phyloP scores from a whole-genome alignment of 1,140 invertebrate species.

The Rhopalosiphum maidis region DNA sequence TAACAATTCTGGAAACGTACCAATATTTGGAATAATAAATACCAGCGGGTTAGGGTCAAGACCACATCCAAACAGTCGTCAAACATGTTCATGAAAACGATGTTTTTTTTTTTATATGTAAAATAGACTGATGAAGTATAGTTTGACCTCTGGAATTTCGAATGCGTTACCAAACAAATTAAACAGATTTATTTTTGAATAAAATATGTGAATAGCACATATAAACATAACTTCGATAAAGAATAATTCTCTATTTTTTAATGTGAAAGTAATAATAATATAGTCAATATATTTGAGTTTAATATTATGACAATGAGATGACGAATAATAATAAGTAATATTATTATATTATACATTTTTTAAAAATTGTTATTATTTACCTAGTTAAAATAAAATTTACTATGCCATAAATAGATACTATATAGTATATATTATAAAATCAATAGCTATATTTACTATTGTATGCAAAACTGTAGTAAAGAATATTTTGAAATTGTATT shows the following conservation, averaged over 20 bases:
- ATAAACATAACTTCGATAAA: background rate
- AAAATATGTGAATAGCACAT: background rate
- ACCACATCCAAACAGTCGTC: slow-evolving; percentile 44
- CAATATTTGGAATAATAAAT: slow-evolving; percentile 47
- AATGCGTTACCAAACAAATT: background rate
- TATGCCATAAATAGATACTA: background rate
- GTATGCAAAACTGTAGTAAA: background rate
- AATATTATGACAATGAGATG: background rate
- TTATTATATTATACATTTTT: background rate
- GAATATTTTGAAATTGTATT: background rate
- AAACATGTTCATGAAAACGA: slow-evolving; percentile 36
- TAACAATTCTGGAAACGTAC: slow-evolving; percentile 40
- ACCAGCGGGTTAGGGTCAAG: slow-evolving; percentile 50
- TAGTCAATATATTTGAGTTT: background rate
- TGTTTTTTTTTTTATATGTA: slow-evolving; percentile 34
- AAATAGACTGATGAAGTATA: slow-evolving; percentile 27
- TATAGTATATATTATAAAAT: too few species aligned
- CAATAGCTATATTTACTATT: too few species aligned
- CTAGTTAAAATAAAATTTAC: background rate
- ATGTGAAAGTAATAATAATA: slow-evolving; percentile 15
- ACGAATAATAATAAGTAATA: background rate
- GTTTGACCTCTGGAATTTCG: slow-evolving; percentile 15
- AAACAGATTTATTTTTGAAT: slow-evolving; percentile 21
- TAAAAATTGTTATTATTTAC: background rate
- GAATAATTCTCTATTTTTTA: background rate